These are phyloP conservation scores for Pollenia angustigena DNA, from an alignment of 2,888 invertebrate species.

Conservation along the genomic window DNA sequence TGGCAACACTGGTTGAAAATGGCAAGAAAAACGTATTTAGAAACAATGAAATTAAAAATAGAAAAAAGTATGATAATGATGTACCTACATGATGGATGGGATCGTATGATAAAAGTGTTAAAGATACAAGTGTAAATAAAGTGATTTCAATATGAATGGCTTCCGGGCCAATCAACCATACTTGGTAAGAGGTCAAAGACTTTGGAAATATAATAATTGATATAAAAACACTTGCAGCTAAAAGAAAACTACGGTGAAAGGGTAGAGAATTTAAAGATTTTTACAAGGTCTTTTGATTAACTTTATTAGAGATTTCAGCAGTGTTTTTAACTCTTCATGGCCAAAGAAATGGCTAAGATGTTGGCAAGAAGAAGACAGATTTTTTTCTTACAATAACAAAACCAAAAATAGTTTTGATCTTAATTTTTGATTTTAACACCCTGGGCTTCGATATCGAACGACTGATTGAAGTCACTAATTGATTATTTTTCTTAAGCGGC, in stretches of 20 bases:
- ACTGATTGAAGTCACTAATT: no score
- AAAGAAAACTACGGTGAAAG: not conserved
- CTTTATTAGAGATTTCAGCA: no score
- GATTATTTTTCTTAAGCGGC: no score
- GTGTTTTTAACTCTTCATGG: no score
- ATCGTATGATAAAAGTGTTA: conserved; percentile 12
- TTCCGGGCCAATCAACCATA: conserved; percentile 65
- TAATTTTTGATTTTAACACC: no score
- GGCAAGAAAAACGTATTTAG: conserved; percentile 22
- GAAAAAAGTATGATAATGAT: conserved; percentile 26
- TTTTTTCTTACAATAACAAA: no score
- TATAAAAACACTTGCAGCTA: not conserved
- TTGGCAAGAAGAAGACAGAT: no score
- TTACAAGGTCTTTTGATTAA: no score
- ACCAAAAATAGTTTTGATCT: no score
- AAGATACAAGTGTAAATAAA: conserved; percentile 52
- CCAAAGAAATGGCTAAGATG: no score
- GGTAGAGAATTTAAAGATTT: not conserved
- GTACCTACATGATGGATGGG: conserved; percentile 30
- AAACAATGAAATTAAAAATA: conserved; percentile 16
- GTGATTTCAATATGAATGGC: conserved; percentile 61
- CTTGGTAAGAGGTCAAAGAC: conserved; percentile 15
- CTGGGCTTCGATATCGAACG: no score
- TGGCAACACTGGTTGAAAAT: no score
- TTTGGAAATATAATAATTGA: not conserved